A percentile compares a stretch with the other conserved stretches of the same genome.
Conservation (phyloP, 2,797 vertebrate genomes). For the Poeciliopsis paucimaculata region DNA sequence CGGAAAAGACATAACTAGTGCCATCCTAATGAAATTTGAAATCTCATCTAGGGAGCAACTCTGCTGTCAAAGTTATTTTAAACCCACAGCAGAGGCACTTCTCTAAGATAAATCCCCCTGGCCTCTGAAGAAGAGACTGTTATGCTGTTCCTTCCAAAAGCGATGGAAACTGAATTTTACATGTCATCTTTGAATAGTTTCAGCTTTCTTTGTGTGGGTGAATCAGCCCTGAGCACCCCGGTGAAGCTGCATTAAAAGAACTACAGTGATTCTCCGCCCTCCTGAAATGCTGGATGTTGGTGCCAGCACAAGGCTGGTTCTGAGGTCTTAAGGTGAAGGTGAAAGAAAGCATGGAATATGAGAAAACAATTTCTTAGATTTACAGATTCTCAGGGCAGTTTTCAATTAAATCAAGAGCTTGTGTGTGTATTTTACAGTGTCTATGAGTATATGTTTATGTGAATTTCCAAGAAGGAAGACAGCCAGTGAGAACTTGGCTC, state of each 20-base stretch:
- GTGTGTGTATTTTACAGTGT: conserved; percentile 11
- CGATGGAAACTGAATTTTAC: conserved; percentile 52
- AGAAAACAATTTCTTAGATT: conserved; percentile 42
- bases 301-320: conserved; percentile 3
- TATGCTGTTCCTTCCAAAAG: conserved; percentile 31
- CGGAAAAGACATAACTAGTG: conserved; percentile 63
- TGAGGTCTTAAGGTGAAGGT: conserved; percentile 51
- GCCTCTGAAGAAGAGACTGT: conserved; percentile 47
- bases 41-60: conserved; percentile 69
- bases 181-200: conserved; percentile 53
- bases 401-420: conserved; percentile 46
- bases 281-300: conserved; percentile 24
- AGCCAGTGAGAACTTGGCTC: conserved; percentile 72
- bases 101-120: conserved; percentile 69
- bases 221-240: conserved; percentile 36
- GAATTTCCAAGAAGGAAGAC: conserved; percentile 34
- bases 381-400: conserved; percentile 33
- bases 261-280: conserved; percentile 23
- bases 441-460: conserved; percentile 21
- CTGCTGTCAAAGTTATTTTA: conserved; percentile 74
- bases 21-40: conserved; percentile 70
- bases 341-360: conserved; percentile 22
- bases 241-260: conserved; percentile 31
- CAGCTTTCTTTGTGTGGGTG: conserved; percentile 32
- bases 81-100: conserved; percentile 66